Evolutionary conservation across 2,797 vertebrate genomes (phyloP).

Genomic region (Tamandua tetradactyla): DNA sequence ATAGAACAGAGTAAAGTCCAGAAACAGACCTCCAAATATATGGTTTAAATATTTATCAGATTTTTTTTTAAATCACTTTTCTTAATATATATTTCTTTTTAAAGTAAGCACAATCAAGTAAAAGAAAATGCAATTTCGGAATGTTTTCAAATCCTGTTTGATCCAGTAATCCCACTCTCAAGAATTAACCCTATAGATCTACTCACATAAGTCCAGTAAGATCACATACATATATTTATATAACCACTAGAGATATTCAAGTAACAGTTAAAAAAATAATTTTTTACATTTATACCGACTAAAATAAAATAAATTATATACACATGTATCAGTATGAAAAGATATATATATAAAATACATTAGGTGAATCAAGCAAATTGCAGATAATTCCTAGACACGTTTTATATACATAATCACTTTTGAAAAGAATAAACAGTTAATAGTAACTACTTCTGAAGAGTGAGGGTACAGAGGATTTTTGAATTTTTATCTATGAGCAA

Average conservation of each 20-base stretch:
- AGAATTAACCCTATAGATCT: background rate
- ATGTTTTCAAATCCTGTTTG: background rate
- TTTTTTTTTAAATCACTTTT: background rate
- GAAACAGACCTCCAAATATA: background rate
- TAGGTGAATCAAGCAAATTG: background rate
- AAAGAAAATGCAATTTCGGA: background rate
- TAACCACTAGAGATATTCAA: too few relatives aligned
- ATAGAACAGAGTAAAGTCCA: background rate
- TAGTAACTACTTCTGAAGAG: background rate
- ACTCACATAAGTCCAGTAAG: background rate
- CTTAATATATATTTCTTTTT: background rate
- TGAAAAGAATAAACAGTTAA: background rate
- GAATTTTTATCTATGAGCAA: background rate
- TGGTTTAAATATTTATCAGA: background rate
- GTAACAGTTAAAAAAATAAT: too few relatives aligned
- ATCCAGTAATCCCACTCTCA: background rate
- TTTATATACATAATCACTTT: background rate
- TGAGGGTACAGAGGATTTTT: background rate
- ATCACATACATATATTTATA: background rate
- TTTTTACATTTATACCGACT: background rate
- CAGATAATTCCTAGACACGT: background rate
- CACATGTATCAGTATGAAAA: background rate
- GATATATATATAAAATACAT: background rate
- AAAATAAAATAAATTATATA: background rate
- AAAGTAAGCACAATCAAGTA: conserved; percentile 11